Evolutionary conservation across 2,888 invertebrate genomes (phyloP).

Genomic region (Zaprionus lineosus): DNA sequence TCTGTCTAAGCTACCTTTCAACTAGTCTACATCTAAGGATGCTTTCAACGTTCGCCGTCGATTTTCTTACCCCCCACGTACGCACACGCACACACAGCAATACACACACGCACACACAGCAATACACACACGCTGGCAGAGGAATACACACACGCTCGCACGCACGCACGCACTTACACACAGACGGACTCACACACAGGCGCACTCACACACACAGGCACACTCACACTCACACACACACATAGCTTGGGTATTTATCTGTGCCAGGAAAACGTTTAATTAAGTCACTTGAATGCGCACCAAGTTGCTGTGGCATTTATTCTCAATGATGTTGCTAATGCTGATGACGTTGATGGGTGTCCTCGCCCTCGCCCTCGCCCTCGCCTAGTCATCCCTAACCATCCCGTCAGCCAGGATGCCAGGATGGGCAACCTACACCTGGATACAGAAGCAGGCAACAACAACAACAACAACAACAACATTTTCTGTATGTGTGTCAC

Average conservation of each 20-base stretch:
- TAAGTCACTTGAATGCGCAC: conserved; percentile 74
- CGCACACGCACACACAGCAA: background rate
- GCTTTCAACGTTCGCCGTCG: conserved; percentile 12
- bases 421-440: background rate
- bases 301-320: conserved; percentile 71
- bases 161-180: conserved; percentile 9
- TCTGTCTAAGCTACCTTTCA: conserved; percentile 37
- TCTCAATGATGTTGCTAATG: conserved; percentile 75
- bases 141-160: conserved; percentile 11
- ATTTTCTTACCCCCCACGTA: conserved; percentile 27
- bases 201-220: conserved; percentile 2
- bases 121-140: background rate
- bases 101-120: conserved; percentile 10
- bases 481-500: conserved; percentile 19
- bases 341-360: conserved; percentile 57
- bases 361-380: no score
- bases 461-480: conserved; percentile 3
- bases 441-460: background rate
- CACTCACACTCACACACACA: conserved; percentile 7
- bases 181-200: background rate
- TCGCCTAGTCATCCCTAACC: no score
- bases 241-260: conserved; percentile 53
- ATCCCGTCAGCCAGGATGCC: no score
- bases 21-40: conserved; percentile 26
- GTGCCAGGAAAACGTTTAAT: conserved; percentile 69